Evolutionary conservation across 2,797 vertebrate genomes (phyloP).

Genomic region (Sebastiscus albofasciatus): DNA sequence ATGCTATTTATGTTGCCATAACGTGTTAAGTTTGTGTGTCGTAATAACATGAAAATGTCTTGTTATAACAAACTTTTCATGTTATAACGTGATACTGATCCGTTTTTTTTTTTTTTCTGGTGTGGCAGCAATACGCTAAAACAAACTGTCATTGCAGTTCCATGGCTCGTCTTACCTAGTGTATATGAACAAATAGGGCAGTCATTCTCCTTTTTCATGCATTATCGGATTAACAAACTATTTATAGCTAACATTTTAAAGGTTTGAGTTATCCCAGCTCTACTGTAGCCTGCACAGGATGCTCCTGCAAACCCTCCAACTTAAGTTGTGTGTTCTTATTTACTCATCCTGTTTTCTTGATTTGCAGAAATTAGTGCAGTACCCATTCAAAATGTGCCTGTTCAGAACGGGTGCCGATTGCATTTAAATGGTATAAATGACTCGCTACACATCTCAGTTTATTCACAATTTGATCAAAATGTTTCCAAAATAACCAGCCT

Average conservation of each 20-base stretch:
- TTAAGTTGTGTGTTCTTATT: not conserved
- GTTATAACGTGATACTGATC: no score
- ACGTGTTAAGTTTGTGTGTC: no score
- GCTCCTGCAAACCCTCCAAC: not conserved
- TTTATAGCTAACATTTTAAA: not conserved
- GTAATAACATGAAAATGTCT: no score
- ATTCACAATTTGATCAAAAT: not conserved
- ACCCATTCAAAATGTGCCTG: not conserved
- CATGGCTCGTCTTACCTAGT: not conserved
- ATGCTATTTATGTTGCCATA: no score
- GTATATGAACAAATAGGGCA: not conserved
- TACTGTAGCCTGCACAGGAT: not conserved
- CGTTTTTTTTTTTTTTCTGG: no score
- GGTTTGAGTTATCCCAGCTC: not conserved
- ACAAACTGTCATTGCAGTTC: not conserved
- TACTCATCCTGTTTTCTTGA: not conserved
- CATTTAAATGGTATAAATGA: not conserved
- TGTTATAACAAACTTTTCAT: no score
- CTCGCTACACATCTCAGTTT: not conserved
- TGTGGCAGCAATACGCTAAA: not conserved
- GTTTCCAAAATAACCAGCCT: not conserved
- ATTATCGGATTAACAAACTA: not conserved
- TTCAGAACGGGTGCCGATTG: not conserved
- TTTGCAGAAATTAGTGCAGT: not conserved
- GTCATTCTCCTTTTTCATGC: not conserved